Percentiles rank a stretch among this genome's conserved stretches.
Evolutionary conservation across 2,888 invertebrate species (phyloP).

Genomic region (Lithophane ornitopus): DNA sequence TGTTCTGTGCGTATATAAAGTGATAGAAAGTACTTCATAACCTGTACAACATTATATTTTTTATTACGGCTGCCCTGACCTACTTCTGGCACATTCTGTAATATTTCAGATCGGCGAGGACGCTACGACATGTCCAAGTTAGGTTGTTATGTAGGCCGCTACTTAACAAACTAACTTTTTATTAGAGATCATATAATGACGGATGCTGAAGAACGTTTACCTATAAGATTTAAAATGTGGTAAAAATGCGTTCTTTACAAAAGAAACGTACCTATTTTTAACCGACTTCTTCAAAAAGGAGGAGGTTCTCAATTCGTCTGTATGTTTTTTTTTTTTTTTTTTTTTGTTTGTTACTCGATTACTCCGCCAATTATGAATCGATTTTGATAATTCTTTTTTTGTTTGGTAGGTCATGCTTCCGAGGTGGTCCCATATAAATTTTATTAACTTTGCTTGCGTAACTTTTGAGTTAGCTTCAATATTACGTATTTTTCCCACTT

Average conservation of each 20-base stretch:
- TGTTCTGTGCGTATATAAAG: conserved; percentile 21
- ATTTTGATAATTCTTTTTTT: too few species aligned
- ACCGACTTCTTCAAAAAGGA: too few species aligned
- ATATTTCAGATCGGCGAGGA: conserved; percentile 44
- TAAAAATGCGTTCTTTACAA: not conserved
- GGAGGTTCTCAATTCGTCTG: too few species aligned
- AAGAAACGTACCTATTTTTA: not conserved
- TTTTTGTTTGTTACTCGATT: too few species aligned
- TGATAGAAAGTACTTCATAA: conserved; percentile 22
- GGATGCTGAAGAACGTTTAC: conserved; percentile 1
- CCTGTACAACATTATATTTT: conserved; percentile 42
- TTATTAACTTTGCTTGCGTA: too few species aligned
- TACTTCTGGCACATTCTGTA: conserved; percentile 49
- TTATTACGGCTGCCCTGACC: conserved; percentile 50
- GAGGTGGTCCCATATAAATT: too few species aligned
- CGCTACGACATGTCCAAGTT: conserved; percentile 20
- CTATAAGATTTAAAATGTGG: not conserved
- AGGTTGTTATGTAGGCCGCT: too few species aligned
- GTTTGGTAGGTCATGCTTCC: too few species aligned
- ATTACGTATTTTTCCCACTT: too few species aligned
- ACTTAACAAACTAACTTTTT: conserved; percentile 3
- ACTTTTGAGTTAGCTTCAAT: too few species aligned
- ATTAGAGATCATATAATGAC: not conserved
- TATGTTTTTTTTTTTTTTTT: too few species aligned
- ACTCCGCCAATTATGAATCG: too few species aligned